Conservation (phyloP, 2,797 vertebrate species). For the Melanotaenia nigrans region DNA sequence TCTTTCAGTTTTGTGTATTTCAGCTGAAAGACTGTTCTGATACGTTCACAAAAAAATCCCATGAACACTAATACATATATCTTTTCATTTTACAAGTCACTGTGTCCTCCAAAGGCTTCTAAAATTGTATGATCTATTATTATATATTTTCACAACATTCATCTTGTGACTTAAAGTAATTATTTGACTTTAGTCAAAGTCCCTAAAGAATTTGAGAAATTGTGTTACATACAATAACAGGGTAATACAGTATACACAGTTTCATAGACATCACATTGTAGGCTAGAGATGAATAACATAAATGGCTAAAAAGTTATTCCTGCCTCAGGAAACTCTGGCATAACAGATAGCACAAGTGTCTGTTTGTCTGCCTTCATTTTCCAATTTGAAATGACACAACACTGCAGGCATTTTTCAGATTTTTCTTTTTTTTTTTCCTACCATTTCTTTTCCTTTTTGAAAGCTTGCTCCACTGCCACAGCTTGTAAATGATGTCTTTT, state of each 20-base stretch:
- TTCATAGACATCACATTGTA: constrained; percentile 7
- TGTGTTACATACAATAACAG: neutral
- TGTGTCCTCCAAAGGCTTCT: neutral
- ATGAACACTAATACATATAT: neutral
- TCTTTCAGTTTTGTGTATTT: constrained; percentile 22
- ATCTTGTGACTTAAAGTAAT: neutral
- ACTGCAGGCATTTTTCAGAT: constrained; percentile 17
- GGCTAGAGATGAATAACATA: constrained; percentile 6
- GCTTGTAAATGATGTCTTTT: constrained; percentile 19
- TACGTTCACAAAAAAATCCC: constrained; percentile 4
- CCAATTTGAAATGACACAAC: constrained; percentile 41
- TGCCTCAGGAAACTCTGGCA: constrained; percentile 14
- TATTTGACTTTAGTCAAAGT: neutral
- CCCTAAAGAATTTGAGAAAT: neutral
- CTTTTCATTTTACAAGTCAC: constrained; percentile 1
- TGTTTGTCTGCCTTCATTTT: constrained; percentile 43
- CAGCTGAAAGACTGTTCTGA: constrained; percentile 19
- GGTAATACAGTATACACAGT: neutral
- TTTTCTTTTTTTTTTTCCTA: constrained; percentile 23
- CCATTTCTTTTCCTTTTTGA: constrained; percentile 9
- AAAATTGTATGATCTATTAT: neutral
- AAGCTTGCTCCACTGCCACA: constrained; percentile 17
- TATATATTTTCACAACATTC: neutral
- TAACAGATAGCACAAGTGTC: constrained; percentile 25
- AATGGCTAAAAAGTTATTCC: constrained; percentile 22